Percentiles rank a stretch among this genome's conserved stretches.
Conservation (phyloP, 2,797 vertebrate genomes). For the Myotis planiceps region DNA sequence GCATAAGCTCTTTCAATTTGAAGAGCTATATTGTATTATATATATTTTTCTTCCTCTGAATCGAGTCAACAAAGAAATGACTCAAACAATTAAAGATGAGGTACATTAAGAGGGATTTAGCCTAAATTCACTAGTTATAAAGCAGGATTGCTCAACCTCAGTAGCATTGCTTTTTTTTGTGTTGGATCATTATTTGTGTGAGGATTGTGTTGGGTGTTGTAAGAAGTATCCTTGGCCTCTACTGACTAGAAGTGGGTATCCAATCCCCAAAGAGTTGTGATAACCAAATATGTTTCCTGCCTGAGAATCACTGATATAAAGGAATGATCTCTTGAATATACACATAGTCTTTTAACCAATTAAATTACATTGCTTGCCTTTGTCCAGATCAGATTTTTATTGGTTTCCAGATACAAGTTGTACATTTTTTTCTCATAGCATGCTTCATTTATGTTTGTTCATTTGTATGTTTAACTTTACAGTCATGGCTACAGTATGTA, state of each 20-base stretch:
- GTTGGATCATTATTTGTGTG: neutral
- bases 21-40: neutral
- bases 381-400: neutral
- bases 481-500: neutral
- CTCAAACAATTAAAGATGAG: neutral
- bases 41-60: neutral
- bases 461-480: neutral
- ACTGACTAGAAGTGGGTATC: neutral
- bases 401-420: neutral
- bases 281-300: neutral
- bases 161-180: neutral
- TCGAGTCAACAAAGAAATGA: slow-evolving; percentile 31
- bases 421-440: neutral
- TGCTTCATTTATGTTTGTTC: neutral
- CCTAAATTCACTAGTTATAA: neutral
- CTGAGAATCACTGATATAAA: neutral
- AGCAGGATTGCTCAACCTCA: neutral
- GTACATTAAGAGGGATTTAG: slow-evolving; percentile 24
- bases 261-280: neutral
- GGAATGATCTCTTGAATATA: neutral
- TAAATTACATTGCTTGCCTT: neutral
- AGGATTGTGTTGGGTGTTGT: neutral
- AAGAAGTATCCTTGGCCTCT: neutral
- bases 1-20: neutral
- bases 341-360: neutral